These are phyloP conservation scores for Amphiura filiformis DNA, from an alignment of 35 echinoderm and acorn worm species.

Conservation along the genomic window DNA sequence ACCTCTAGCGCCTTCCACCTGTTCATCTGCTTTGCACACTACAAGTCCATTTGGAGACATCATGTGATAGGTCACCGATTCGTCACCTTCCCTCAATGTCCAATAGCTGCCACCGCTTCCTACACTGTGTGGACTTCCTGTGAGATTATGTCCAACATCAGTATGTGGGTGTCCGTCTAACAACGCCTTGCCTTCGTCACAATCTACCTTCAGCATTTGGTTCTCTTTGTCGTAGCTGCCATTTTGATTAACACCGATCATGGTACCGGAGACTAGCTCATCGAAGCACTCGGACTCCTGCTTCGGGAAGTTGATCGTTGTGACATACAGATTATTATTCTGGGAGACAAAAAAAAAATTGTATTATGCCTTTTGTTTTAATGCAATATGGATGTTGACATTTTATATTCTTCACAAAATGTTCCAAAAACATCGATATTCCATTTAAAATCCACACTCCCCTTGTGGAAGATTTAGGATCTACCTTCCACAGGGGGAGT, in stretches of 20 bases:
- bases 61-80: background rate
- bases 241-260: background rate
- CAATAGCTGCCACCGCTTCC: background rate
- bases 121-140: background rate
- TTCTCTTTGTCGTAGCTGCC: background rate
- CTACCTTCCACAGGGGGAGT: no score
- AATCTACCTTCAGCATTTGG: background rate
- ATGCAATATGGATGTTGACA: no score
- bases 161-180: background rate
- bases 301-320: no score
- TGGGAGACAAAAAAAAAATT: no score
- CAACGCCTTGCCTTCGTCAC: background rate
- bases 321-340: no score
- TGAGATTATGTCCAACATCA: background rate
- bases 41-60: background rate
- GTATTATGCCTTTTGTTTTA: no score
- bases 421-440: no score
- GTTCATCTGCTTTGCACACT: background rate
- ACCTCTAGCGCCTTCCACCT: background rate
- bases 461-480: no score
- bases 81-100: background rate
- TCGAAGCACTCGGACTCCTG: background rate
- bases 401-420: no score
- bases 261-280: background rate
- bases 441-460: no score